Conservation (phyloP, 2,113 vertebrate genomes). For the Gobiocypris rarus region DNA sequence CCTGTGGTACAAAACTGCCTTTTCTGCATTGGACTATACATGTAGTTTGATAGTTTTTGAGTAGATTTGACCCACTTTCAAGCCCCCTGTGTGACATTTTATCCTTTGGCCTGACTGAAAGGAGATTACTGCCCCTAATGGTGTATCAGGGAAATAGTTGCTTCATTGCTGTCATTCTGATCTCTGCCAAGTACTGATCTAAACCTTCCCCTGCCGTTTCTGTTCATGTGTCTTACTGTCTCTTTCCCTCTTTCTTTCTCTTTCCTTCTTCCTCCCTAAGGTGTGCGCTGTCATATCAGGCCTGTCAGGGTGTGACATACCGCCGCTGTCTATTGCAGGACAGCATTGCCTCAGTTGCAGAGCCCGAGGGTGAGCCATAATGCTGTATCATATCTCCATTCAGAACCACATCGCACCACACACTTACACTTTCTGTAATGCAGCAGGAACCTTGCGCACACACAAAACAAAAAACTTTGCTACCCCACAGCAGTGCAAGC, state of each 20-base stretch:
- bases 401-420: background rate
- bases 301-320: slow-evolving; percentile 93
- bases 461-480: slow-evolving; percentile 7
- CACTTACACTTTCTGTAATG: slow-evolving; percentile 4
- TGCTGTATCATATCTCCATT: slow-evolving; percentile 58
- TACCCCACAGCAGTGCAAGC: slow-evolving; percentile 31
- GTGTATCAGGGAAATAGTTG: slow-evolving; percentile 44
- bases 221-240: slow-evolving; percentile 53
- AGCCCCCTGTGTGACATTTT: slow-evolving; percentile 9
- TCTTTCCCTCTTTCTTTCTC: background rate
- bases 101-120: slow-evolving; percentile 26
- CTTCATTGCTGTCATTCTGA: slow-evolving; percentile 39
- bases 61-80: background rate
- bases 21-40: background rate
- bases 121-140: slow-evolving; percentile 60
- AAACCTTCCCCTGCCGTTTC: slow-evolving; percentile 54
- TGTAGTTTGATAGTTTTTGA: background rate
- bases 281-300: slow-evolving; percentile 94
- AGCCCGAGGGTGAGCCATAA: slow-evolving; percentile 86
- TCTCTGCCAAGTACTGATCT: slow-evolving; percentile 52
- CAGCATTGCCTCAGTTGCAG: slow-evolving; percentile 87
- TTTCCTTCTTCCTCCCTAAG: slow-evolving; percentile 72
- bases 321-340: slow-evolving; percentile 93
- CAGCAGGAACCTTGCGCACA: background rate
- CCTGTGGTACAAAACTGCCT: background rate